Evolutionary conservation across 2,888 invertebrate genomes (phyloP), one percentile per base, ranked within the genome.

Genomic region (Uropetala carovei): DNA sequence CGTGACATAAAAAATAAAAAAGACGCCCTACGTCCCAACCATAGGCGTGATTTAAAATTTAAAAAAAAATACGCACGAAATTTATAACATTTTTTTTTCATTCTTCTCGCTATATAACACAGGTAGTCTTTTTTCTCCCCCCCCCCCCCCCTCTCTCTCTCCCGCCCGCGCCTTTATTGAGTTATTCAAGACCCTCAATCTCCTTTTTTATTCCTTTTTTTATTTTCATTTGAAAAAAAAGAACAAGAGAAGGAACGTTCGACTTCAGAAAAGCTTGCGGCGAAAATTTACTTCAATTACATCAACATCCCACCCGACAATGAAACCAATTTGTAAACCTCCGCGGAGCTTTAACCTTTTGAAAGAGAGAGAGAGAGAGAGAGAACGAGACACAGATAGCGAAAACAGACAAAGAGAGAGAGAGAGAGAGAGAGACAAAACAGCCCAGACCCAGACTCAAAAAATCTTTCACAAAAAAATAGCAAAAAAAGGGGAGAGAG

Each of bases 261-360:
- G 1, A 43, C 43, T 43, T 43, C 43, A 43, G 43, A 75, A 75
- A 75, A 10, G 75, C 9, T 27, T 27, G 75, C 75, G 11, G 4
- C 13, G 27, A 27, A 75, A 75, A 10, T 75, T 75, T 75, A 27
- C 22, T 75, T 27, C 27, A 75, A 75, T 75, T 75, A 27, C 75
- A 75, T 75, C 75, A 27, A 13, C 60, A 30, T 10, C 43, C 43
- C 43, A n/a, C 14, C n/a, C 14, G 22, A 59, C 86, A 86, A 56
- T 83, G 83, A 30, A 86, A 86, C 18, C 86, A 64, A 89, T 64
- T 89, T 64, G 18, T 60, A 64, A 89, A 60, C n/a, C 64, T 89
- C 60, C 9, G 8, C 27, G 86, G 18, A 30, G 7, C 30, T 60
- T 86, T 43, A 22, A 18, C 60, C 89, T 30, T 56, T 22, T n/a